Evolutionary conservation across 2,113 vertebrate species (phyloP), one percentile per base, ranked within the genome.

Genomic region (Lamprologus tigripictilis): DNA sequence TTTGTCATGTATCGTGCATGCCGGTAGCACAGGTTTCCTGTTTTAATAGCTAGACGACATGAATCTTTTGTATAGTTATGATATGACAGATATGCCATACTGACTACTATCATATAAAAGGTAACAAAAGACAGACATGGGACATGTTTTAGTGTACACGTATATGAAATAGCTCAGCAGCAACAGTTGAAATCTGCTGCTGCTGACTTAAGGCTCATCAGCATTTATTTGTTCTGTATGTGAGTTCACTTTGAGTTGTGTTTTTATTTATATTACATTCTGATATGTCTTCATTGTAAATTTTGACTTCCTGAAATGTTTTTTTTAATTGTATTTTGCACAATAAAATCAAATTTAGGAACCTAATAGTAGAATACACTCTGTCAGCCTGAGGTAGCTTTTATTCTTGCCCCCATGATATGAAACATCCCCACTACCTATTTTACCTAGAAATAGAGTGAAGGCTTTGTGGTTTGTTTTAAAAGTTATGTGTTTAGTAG

Each of bases 231-330:
- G 23, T 76, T 47, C 40, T 47, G 40, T 47, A 45, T 76, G 21
- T 47, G 68, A 76, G 4, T 76, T 47, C 68, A 76, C 68, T 76
- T 76, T 76, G 21, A 47, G 6, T 73, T 11, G 40, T 76, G n/a
- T 47, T 47, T 47, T 45, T 76, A 17, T 19, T 45, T 8, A 76
- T 17, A 17, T 11, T 47, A 47, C 42, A 47, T 76, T 76, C 4
- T 47, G 14, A 73, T 1, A 73, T 45, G 37, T 45, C 21, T 4
- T 45, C 68, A 73, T 26, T 45, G 37, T 23, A 26, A 73, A 73
- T 42, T 10, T 23, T 42, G 35, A 47, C 23, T 73, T 28, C 16
- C 14, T 28, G 9, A 76, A 76, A 19, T 17, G 6, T 16, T 6
- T 19, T 71, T 61, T 76, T 17, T 0, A 31, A 49, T n/a, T 47